Percentiles rank a stretch among this genome's conserved stretches.
These are phyloP conservation scores for Byasa hedistus DNA, from an alignment of 2,888 invertebrate genomes.

Conservation along the genomic window DNA sequence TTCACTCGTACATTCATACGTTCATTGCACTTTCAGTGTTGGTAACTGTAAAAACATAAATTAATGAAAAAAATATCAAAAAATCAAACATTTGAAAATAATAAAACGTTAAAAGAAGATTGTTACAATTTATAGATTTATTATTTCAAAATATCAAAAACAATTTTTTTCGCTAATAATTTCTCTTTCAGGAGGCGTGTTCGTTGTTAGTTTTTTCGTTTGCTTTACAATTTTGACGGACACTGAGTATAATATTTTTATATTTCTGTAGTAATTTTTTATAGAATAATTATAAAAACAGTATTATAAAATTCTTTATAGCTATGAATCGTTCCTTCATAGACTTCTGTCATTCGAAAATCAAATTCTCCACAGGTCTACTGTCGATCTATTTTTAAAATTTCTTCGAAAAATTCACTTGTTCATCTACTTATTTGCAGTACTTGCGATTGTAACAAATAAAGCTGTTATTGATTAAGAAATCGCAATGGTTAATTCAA, in stretches of 20 bases:
- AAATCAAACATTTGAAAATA: background rate
- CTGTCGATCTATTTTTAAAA: conserved; percentile 28
- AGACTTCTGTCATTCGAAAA: conserved; percentile 11
- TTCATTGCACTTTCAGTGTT: conserved; percentile 8
- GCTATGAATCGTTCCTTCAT: background rate
- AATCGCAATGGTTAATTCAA: conserved; percentile 83
- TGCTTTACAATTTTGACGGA: too few relatives aligned
- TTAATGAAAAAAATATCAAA: background rate
- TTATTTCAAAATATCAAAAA: too few relatives aligned
- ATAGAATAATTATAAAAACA: too few relatives aligned
- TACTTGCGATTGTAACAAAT: background rate
- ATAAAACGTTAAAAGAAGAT: background rate
- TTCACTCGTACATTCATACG: conserved; percentile 18
- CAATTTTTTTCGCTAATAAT: too few relatives aligned
- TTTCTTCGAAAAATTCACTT: conserved; percentile 6
- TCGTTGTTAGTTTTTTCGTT: too few relatives aligned
- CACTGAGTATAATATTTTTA: too few relatives aligned
- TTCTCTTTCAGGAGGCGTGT: too few relatives aligned
- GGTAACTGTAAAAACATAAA: background rate
- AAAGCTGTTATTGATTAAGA: background rate
- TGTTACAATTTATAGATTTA: too few relatives aligned
- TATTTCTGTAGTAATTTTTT: too few relatives aligned
- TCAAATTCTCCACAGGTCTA: background rate
- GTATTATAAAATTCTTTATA: too few relatives aligned
- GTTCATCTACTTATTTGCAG: background rate